These are phyloP conservation scores for Carduelis carduelis DNA, from an alignment of 2,797 vertebrate species.

Conservation along the genomic window DNA sequence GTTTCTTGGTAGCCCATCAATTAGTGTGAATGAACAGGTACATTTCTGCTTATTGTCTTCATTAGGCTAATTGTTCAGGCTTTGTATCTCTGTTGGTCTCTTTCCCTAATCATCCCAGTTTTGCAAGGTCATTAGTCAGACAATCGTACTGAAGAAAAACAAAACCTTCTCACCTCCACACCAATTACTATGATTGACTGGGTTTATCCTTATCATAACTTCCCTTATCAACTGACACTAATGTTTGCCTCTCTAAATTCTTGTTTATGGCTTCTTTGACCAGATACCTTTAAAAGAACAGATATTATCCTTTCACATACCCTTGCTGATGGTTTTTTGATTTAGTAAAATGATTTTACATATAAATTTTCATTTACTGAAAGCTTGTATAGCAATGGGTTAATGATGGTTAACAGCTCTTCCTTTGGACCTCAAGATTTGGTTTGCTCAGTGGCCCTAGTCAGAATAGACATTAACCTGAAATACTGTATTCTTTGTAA, in stretches of 20 bases:
- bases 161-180: background rate
- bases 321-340: background rate
- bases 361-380: background rate
- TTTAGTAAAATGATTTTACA: background rate
- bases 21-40: background rate
- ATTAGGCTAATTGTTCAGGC: background rate
- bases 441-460: background rate
- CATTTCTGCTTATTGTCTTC: background rate
- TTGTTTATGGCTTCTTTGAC: background rate
- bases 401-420: background rate
- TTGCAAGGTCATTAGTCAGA: background rate
- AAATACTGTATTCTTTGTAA: background rate
- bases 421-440: background rate
- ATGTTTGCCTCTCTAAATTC: background rate
- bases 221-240: background rate
- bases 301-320: background rate
- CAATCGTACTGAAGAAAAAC: background rate
- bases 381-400: background rate
- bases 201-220: background rate
- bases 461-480: background rate
- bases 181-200: background rate
- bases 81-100: background rate
- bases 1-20: background rate
- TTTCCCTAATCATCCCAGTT: background rate
- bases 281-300: background rate